Base-by-base conservation (phyloP, 2,797 vertebrate species). In the Sternotherus odoratus region DNA sequence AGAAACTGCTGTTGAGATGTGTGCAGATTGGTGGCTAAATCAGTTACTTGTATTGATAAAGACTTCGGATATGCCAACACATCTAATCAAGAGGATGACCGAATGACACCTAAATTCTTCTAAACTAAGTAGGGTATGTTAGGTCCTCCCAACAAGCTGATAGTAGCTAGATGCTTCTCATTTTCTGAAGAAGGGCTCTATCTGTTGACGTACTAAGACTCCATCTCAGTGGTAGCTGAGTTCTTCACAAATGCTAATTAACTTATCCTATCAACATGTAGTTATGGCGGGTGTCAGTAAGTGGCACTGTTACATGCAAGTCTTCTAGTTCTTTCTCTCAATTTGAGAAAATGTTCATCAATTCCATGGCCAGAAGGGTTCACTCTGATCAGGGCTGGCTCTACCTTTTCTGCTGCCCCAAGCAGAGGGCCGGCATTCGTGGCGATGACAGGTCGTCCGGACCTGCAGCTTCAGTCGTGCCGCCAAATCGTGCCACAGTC, bases 151-250 rank as follows among this genome's bases (percentile, higher is more conserved):
- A 49, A 77, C 50, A 19, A 50, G 53, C 28, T 53, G 21, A 12
- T 57, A 74, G 43, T 49, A 4, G 17, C 13, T 77, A 23, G 26
- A 83, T 3, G 16, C 50, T 48, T 89, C 36, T 74, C 36, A 72
- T 12, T 63, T 33, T 36, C 30, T 66, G 60, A 66, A 12, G 57
- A 87, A 43, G 17, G n/a, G n/a, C 28, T 63, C 46, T 89, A 12
- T 80, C 8, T 56, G 26, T 26, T 56, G 54, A 56, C 77, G 4
- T 26, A 28, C 30, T 82, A 36, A 66, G 54, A 51, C 74, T 17
- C 60, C 75, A 19, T 66, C 12, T 4, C 12, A 77, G 75, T 0
- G 0, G 12, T 51, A 8, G 2, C 2, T 8, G 13, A 2, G 16
- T 49, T 49, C 48, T 49, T 49, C 48, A 49, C 48, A 49, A 49